These are phyloP conservation scores for Pelobates cultripes DNA, from an alignment of 2,797 vertebrate species.

Conservation along the genomic window DNA sequence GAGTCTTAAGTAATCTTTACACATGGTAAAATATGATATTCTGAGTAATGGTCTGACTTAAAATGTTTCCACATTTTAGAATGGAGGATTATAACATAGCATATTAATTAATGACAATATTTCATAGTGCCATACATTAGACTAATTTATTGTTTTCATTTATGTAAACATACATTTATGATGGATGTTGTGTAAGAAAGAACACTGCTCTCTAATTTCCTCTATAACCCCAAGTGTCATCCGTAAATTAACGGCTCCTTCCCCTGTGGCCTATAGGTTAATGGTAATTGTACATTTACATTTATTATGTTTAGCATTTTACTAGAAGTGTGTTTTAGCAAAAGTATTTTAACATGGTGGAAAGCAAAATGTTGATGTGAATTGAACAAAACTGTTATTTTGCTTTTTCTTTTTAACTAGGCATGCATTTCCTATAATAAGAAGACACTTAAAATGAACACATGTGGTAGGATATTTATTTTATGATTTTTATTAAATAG, in stretches of 20 bases:
- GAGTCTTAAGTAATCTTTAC: not conserved
- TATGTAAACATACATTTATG: not conserved
- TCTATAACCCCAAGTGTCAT: not conserved
- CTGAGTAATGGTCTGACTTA: not conserved
- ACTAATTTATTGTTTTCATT: not conserved
- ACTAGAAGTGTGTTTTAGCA: not conserved
- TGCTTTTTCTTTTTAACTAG: no score
- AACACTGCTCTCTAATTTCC: not conserved
- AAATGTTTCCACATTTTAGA: not conserved
- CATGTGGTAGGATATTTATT: no score
- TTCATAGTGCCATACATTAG: not conserved
- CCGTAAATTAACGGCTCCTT: not conserved
- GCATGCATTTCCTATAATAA: no score
- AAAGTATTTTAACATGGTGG: no score
- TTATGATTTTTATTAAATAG: no score
- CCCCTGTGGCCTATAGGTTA: not conserved
- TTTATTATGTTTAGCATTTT: not conserved
- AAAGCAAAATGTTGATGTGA: no score
- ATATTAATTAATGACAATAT: not conserved
- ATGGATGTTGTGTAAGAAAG: not conserved
- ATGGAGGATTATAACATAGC: not conserved
- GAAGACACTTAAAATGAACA: no score
- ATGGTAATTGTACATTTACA: not conserved
- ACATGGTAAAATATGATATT: not conserved
- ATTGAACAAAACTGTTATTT: no score